phyloP scores from a whole-genome alignment of 2,888 invertebrate species.

The Netelia inedita region DNA sequence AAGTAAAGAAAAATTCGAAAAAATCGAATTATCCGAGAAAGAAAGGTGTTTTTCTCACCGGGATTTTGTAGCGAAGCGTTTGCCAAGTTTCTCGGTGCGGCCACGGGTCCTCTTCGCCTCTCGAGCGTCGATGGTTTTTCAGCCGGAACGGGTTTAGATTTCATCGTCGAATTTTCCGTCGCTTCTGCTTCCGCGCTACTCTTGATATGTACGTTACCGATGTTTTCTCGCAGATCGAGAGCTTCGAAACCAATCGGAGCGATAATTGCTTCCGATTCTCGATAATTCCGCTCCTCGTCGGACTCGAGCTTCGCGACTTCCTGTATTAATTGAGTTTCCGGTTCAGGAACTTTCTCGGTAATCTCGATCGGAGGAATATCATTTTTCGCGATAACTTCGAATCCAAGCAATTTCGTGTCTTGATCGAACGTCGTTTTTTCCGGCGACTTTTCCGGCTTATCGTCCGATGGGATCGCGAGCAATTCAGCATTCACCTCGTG shows the following conservation, averaged over 20 bases:
- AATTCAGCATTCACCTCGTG: conserved; percentile 84
- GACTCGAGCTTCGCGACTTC: conserved; percentile 62
- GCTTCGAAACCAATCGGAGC: conserved; percentile 71
- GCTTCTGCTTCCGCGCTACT: conserved; percentile 79
- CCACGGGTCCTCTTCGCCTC: conserved; percentile 86
- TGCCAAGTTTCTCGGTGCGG: conserved; percentile 86
- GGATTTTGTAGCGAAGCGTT: conserved; percentile 75
- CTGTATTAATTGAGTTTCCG: conserved; percentile 64
- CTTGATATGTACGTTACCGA: conserved; percentile 85
- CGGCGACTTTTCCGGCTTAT: conserved; percentile 48
- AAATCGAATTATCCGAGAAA: background rate
- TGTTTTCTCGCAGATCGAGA: conserved; percentile 82
- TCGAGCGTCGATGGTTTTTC: conserved; percentile 83
- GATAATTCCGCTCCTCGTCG: conserved; percentile 67
- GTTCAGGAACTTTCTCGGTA: conserved; percentile 62
- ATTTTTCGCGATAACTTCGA: conserved; percentile 64
- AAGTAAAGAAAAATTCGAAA: background rate
- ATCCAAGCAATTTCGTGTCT: conserved; percentile 68
- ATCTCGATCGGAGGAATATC: conserved; percentile 58
- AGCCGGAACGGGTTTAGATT: conserved; percentile 77
- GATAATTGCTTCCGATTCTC: conserved; percentile 59
- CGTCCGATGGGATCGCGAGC: conserved; percentile 69
- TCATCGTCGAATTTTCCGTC: conserved; percentile 72
- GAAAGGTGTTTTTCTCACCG: conserved; percentile 67
- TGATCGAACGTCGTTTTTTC: conserved; percentile 83